Evolutionary conservation across 1,140 invertebrate species (phyloP).

Genomic region (Drosophila novamexicana): DNA sequence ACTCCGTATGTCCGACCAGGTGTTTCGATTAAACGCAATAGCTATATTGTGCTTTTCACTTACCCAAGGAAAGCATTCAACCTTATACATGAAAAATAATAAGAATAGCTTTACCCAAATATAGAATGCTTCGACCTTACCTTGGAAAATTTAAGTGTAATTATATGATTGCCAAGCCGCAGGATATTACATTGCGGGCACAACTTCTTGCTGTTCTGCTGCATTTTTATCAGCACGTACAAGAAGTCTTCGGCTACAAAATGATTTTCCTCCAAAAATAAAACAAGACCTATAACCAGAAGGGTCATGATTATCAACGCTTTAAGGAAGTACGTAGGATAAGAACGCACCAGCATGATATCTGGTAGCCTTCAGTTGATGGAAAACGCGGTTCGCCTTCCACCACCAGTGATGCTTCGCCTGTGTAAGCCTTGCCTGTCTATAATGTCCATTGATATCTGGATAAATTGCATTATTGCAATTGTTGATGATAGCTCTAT

Average conservation of each 20-base stretch:
- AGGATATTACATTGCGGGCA: slow-evolving; percentile 4
- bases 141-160: not conserved
- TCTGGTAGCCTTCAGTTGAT: not conserved
- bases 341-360: not conserved
- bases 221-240: slow-evolving; percentile 1
- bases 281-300: not conserved
- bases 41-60: not conserved
- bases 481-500: not conserved
- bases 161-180: not conserved
- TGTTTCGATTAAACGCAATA: slow-evolving; percentile 91
- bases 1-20: slow-evolving; percentile 93
- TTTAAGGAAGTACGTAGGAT: too few relatives aligned
- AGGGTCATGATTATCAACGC: not conserved
- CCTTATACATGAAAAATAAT: not conserved
- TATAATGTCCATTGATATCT: not conserved
- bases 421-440: not conserved
- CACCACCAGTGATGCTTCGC: slow-evolving; percentile 23
- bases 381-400: slow-evolving; percentile 9
- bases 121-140: not conserved
- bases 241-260: slow-evolving; percentile 8
- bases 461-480: slow-evolving; percentile 1
- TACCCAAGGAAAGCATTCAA: not conserved
- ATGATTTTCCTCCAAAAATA: slow-evolving; percentile 19
- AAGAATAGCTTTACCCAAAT: not conserved
- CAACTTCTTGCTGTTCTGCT: not conserved